A percentile compares a stretch with the other conserved stretches of the same genome.
phyloP scores from a whole-genome alignment of 2,113 vertebrate species.

The human region GRCh38 chr12:100539501-100540000 shows the following conservation, averaged over 20 bases:
- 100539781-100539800: background rate
- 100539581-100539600: background rate
- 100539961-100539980: background rate
- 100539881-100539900: background rate
- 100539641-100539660: background rate
- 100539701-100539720: background rate
- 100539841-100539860: background rate
- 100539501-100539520: background rate
- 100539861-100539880: background rate
- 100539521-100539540: background rate
- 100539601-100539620: background rate
- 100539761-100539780: background rate
- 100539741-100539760: background rate
- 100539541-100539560: background rate
- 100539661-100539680: background rate
- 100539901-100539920: rapidly evolving
- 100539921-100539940: background rate
- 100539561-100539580: background rate
- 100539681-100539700: background rate
- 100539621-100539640: background rate
- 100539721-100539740: background rate
- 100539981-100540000: background rate
- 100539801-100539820: background rate
- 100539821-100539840: background rate
- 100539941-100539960: background rate